phyloP scores from a whole-genome alignment of 2,797 vertebrate species.

The Tokudaia tokunoshimensis region DNA sequence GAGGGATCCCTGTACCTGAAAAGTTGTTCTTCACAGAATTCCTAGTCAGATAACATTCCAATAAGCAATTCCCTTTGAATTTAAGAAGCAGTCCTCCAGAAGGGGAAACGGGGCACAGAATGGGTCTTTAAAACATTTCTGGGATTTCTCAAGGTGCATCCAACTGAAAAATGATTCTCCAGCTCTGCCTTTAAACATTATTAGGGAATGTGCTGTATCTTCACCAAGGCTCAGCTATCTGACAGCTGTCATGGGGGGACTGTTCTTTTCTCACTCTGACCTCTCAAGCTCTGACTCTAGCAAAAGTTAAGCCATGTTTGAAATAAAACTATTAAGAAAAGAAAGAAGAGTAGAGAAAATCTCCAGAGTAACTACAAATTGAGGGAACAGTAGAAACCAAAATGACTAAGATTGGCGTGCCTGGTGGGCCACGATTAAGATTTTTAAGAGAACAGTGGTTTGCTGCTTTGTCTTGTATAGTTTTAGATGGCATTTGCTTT shows the following conservation, averaged over 20 bases:
- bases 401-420: conserved; percentile 68
- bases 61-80: conserved; percentile 74
- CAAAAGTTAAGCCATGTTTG: conserved; percentile 70
- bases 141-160: conserved; percentile 69
- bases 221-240: conserved; percentile 61
- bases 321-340: conserved; percentile 75
- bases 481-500: conserved; percentile 83
- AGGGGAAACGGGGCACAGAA: not conserved
- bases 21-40: conserved; percentile 80
- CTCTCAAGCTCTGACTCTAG: conserved; percentile 61
- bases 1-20: conserved; percentile 71
- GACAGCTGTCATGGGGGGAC: conserved; percentile 72
- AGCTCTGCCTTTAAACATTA: conserved; percentile 63
- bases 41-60: conserved; percentile 64
- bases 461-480: conserved; percentile 70
- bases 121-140: conserved; percentile 68
- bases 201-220: conserved; percentile 55
- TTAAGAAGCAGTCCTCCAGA: conserved; percentile 70
- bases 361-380: conserved; percentile 80
- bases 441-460: conserved; percentile 69
- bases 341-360: conserved; percentile 71
- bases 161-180: conserved; percentile 62
- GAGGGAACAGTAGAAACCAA: conserved; percentile 76
- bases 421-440: conserved; percentile 75
- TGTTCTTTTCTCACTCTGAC: conserved; percentile 67